Base-by-base conservation (phyloP, 2,888 invertebrate genomes). In the Trissoscelio sp. region DNA sequence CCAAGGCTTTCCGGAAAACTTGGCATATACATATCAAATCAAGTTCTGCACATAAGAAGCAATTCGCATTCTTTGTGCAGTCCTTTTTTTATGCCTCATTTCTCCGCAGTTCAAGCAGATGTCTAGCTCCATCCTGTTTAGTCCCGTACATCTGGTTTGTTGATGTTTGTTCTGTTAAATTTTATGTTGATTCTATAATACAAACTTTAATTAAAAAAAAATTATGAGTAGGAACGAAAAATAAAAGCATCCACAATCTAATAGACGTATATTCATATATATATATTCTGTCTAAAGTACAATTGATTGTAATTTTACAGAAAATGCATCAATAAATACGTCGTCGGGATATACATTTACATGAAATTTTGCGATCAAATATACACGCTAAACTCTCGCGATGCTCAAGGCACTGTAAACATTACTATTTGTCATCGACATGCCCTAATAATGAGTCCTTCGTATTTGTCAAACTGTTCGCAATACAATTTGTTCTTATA, bases 331-430 rank as follows among this genome's bases (percentile, higher is more conserved):
- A 62, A 62, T 62, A 62, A 46, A 62, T 62, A 62, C 14, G 16
- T 55, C 34, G n/a, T 11, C 18, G 14, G 14, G 6, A 24, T 24
- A n/a, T 55, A 67, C 67, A 55, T 55, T 53, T 53, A 69, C 55
- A 69, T 46, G 24, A 31, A 55, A 44, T 42, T 48, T 48, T 69
- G 55, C 14, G 55, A 14, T 69, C 67, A 69, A 55, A 67, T 67
- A 55, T 69, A 57, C 67, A 69, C 42, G 42, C 14, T 55, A 28
- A 60, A 12, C 11, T 28, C 11, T 7, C 20, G 44, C 44, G 24
- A 24, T 64, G 62, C 44, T 31, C 62, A 51, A 42, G 42, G 24
- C 42, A 42, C 42, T 42, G 42, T 14, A 57, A 20, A 57, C 22
- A 12, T 16, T 53, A 31, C 31, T 34, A 18, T 31, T 16, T 9